These are phyloP conservation scores for Lasiurus cinereus DNA, from an alignment of 2,113 vertebrate genomes.

Conservation along the genomic window DNA sequence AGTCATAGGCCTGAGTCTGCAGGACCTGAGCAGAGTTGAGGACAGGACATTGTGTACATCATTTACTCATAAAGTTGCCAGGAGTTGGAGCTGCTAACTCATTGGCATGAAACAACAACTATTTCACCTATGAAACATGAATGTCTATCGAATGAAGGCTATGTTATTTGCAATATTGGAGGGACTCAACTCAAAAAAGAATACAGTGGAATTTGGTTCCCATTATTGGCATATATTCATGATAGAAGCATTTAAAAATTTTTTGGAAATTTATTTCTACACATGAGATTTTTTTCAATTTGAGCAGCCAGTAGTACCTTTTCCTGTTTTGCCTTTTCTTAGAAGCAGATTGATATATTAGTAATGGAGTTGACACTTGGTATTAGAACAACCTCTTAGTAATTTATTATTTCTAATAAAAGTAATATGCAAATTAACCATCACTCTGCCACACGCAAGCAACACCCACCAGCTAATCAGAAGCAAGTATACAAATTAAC, in stretches of 20 bases:
- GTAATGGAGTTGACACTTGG: not conserved
- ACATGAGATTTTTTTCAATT: not conserved
- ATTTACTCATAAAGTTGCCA: not conserved
- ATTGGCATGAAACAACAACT: not conserved
- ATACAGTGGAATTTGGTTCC: not conserved
- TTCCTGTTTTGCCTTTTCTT: slow-evolving; percentile 4
- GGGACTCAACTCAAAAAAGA: not conserved
- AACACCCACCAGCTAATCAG: too few species aligned
- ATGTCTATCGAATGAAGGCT: not conserved
- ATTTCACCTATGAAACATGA: not conserved
- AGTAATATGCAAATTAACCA: too few species aligned
- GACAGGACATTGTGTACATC: not conserved
- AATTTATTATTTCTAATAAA: not conserved
- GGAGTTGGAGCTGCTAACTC: not conserved
- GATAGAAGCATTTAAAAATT: not conserved
- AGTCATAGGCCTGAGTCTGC: not conserved
- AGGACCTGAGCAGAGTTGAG: not conserved
- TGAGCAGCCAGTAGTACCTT: not conserved
- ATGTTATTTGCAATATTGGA: not conserved
- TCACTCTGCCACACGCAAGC: too few species aligned
- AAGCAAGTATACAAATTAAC: too few species aligned
- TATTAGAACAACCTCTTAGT: not conserved
- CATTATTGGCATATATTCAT: not conserved
- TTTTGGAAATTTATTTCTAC: slow-evolving; percentile 17
- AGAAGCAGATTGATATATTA: slow-evolving; percentile 25